phyloP scores from a whole-genome alignment of 2,888 invertebrate genomes.

The Adelognathus sp. region DNA sequence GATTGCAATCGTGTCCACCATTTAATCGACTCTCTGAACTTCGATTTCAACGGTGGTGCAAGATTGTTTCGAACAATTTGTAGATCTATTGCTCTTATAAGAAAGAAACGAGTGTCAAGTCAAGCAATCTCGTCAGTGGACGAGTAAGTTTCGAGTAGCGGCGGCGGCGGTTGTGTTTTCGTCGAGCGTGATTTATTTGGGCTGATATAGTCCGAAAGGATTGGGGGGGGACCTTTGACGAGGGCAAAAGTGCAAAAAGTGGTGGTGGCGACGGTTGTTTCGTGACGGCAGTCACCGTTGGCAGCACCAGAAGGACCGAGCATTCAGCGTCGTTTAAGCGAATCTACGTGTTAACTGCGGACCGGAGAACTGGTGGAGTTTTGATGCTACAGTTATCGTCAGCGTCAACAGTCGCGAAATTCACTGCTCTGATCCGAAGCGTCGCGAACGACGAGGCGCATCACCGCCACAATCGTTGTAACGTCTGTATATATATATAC shows the following conservation, averaged over 20 bases:
- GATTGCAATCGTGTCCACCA: background rate
- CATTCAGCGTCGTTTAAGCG: slow-evolving; percentile 15
- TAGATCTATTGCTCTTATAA: slow-evolving; percentile 4
- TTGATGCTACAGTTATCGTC: slow-evolving; percentile 31
- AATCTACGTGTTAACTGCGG: slow-evolving; percentile 27
- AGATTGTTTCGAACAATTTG: slow-evolving; percentile 12
- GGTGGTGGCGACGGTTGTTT: slow-evolving; percentile 17
- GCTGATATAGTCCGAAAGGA: slow-evolving; percentile 34
- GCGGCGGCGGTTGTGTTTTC: slow-evolving; percentile 26
- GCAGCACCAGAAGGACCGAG: slow-evolving; percentile 20
- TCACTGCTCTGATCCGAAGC: slow-evolving; percentile 33
- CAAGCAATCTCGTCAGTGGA: background rate
- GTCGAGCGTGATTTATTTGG: slow-evolving; percentile 55
- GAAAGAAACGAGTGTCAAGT: slow-evolving; percentile 35
- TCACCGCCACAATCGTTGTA: slow-evolving; percentile 12
- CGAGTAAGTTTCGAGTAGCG: slow-evolving; percentile 12
- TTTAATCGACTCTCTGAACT: background rate
- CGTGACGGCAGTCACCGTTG: slow-evolving; percentile 18
- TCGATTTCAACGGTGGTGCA: background rate
- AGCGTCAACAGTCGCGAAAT: slow-evolving; percentile 8
- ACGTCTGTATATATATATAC: slow-evolving; percentile 38
- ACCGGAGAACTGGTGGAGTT: background rate
- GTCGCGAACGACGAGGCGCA: background rate
- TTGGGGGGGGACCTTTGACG: slow-evolving; percentile 56
- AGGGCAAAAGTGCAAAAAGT: slow-evolving; percentile 43